Percentiles rank a stretch among this genome's conserved stretches.
phyloP scores from a whole-genome alignment of 2,113 vertebrate species.

The Forbesichthys agassizii region DNA sequence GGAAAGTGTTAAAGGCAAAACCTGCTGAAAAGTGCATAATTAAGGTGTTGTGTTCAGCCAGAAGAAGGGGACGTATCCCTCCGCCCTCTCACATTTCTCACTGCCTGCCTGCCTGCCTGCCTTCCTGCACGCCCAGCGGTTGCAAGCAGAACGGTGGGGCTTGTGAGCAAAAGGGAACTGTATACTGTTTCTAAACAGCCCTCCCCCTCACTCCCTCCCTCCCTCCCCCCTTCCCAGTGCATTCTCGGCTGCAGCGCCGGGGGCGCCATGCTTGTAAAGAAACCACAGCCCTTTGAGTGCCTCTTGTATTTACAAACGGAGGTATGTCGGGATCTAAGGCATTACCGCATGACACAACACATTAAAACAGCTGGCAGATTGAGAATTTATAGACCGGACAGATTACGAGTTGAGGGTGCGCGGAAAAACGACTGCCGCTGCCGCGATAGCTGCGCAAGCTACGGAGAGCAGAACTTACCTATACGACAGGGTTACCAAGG shows the following conservation, averaged over 20 bases:
- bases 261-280: slow-evolving; percentile 87
- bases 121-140: slow-evolving; percentile 55
- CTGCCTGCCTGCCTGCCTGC: slow-evolving; percentile 48
- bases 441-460: slow-evolving; percentile 62
- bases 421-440: slow-evolving; percentile 75
- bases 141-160: slow-evolving; percentile 63
- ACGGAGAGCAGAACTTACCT: slow-evolving; percentile 69
- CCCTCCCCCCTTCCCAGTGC: slow-evolving; percentile 62
- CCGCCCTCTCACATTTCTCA: slow-evolving; percentile 68
- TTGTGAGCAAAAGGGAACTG: slow-evolving; percentile 67
- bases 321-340: slow-evolving; percentile 99
- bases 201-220: slow-evolving; percentile 43
- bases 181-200: slow-evolving; percentile 68
- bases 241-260: slow-evolving; percentile 88
- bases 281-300: slow-evolving; percentile 98
- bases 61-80: slow-evolving; percentile 54
- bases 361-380: slow-evolving; percentile 95
- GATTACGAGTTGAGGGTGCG: slow-evolving; percentile 81
- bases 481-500: slow-evolving; percentile 43
- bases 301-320: slow-evolving; percentile 98
- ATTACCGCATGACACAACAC: slow-evolving; percentile 99
- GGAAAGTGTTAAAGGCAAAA: slow-evolving; percentile 77
- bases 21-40: slow-evolving; percentile 73
- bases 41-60: slow-evolving; percentile 58
- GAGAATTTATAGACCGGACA: slow-evolving; percentile 90